A percentile compares a stretch with the other conserved stretches of the same genome.
Evolutionary conservation across 2,888 invertebrate genomes (phyloP).

Genomic region (Andrena minutula): DNA sequence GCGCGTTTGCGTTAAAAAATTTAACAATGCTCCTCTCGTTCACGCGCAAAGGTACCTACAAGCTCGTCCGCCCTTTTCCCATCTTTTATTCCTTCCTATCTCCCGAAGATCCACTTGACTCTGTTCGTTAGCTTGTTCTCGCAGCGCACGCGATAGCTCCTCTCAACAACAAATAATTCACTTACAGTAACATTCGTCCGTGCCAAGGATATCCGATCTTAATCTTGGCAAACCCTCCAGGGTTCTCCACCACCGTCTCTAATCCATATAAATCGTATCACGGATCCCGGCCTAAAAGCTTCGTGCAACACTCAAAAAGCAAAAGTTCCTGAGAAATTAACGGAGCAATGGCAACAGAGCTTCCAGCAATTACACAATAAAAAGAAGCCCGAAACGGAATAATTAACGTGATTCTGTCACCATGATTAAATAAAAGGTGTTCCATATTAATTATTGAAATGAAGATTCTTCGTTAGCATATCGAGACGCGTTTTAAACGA

Average conservation of each 20-base stretch:
- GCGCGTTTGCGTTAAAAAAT: neutral
- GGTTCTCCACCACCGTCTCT: constrained; percentile 37
- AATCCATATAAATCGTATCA: constrained; percentile 67
- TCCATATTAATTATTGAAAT: constrained; percentile 48
- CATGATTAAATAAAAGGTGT: constrained; percentile 35
- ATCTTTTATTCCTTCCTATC: too few relatives aligned
- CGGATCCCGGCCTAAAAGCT: constrained; percentile 23
- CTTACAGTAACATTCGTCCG: constrained; percentile 34
- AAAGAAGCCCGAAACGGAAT: constrained; percentile 31
- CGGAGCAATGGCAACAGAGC: neutral
- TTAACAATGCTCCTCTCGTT: neutral
- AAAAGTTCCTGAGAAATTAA: neutral
- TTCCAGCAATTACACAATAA: neutral
- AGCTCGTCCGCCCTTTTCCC: neutral
- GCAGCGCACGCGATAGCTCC: constrained; percentile 1
- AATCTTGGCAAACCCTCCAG: constrained; percentile 17
- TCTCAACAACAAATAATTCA: constrained; percentile 41
- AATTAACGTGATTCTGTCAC: constrained; percentile 39
- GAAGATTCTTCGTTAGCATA: constrained; percentile 45
- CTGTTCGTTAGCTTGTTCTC: constrained; percentile 4
- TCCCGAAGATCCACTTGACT: neutral
- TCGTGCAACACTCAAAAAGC: neutral
- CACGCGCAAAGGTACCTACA: neutral
- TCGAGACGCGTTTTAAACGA: constrained; percentile 51
- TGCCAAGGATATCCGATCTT: constrained; percentile 15